A percentile compares a stretch with the other conserved stretches of the same genome.
These are phyloP conservation scores for Mesocricetus auratus DNA, from an alignment of 2,113 vertebrate genomes.

Conservation along the genomic window DNA sequence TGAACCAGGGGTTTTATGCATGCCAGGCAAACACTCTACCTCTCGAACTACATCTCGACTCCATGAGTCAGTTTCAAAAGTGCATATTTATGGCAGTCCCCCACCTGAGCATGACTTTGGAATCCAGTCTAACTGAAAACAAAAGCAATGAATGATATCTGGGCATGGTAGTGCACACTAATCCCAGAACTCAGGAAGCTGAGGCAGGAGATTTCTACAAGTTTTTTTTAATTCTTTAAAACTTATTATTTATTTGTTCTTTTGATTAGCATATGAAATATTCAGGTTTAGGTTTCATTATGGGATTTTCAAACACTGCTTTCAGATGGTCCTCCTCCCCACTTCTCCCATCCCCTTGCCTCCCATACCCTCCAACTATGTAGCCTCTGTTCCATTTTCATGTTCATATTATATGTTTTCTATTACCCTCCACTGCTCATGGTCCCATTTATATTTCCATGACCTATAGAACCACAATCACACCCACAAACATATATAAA, in stretches of 20 bases:
- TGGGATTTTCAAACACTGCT: neutral
- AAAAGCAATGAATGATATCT: neutral
- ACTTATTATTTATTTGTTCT: neutral
- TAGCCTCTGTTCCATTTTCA: neutral
- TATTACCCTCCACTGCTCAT: neutral
- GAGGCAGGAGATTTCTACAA: neutral
- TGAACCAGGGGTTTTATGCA: neutral
- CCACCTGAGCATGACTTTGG: fast-evolving
- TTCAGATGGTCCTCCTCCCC: neutral
- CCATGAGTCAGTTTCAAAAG: too few relatives aligned
- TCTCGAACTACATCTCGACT: neutral
- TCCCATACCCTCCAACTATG: too few relatives aligned
- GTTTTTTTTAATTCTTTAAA: neutral
- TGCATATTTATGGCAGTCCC: neutral
- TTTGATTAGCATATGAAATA: neutral
- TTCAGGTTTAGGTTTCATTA: neutral
- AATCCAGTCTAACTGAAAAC: neutral
- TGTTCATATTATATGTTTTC: neutral
- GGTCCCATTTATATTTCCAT: neutral
- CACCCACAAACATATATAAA: neutral
- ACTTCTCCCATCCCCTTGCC: neutral
- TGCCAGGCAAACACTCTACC: neutral
- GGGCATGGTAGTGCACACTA: neutral
- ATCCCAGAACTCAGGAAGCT: neutral
- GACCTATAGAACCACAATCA: neutral